These are phyloP conservation scores for Dysmachus trigonus DNA, from an alignment of 2,888 invertebrate species.

Conservation along the genomic window DNA sequence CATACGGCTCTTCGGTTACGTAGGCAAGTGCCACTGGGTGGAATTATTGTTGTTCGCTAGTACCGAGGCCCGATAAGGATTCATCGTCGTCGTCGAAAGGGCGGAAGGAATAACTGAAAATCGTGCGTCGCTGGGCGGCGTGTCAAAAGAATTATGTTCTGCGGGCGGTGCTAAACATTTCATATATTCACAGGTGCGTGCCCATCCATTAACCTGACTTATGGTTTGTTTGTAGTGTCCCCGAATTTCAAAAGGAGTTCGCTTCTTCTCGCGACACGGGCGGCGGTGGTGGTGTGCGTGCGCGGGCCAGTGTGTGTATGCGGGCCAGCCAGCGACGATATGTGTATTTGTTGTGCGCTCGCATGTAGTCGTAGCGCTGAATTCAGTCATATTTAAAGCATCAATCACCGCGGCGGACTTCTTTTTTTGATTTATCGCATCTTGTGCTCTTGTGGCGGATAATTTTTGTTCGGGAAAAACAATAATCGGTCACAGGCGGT, in stretches of 20 bases:
- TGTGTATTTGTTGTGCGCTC: constrained; percentile 11
- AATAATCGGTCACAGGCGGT: not conserved
- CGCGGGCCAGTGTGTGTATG: not conserved
- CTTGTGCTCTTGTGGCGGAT: not conserved
- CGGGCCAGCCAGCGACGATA: not conserved
- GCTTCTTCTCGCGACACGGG: not conserved
- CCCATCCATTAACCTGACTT: constrained; percentile 26
- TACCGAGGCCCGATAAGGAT: not conserved
- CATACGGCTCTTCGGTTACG: constrained; percentile 13
- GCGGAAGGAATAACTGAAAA: not conserved
- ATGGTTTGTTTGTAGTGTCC: constrained; percentile 46
- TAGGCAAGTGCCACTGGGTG: not conserved
- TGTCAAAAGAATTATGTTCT: constrained; percentile 39
- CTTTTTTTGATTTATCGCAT: constrained; percentile 7
- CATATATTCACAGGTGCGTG: constrained; percentile 40
- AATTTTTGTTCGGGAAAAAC: not conserved
- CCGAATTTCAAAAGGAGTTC: constrained; percentile 33
- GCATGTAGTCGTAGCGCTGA: not conserved
- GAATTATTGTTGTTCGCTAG: not conserved
- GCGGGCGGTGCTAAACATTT: constrained; percentile 31
- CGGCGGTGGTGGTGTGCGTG: constrained; percentile 29
- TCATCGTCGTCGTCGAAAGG: not conserved
- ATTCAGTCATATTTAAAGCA: constrained; percentile 23
- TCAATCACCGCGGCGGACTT: not conserved
- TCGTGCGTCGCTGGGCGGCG: not conserved